Conservation (phyloP, 1,140 invertebrate genomes). For the Drosophila santomea region DNA sequence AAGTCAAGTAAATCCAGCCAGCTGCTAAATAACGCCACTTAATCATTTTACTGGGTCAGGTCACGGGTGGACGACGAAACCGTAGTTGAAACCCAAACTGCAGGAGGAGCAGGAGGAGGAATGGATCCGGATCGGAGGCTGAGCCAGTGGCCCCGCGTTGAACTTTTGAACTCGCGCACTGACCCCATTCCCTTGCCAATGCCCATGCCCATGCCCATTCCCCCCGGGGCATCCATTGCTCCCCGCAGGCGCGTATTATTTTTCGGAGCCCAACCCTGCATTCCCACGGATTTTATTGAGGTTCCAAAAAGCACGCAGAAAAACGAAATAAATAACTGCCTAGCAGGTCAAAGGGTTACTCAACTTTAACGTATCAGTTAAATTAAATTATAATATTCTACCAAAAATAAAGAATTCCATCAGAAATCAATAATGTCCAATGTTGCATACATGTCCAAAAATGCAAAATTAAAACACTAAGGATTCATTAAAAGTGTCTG, state of each 20-base stretch:
- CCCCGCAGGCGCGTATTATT: slow-evolving; percentile 56
- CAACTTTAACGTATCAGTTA: no score
- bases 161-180: slow-evolving; percentile 80
- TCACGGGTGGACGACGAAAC: slow-evolving; percentile 30
- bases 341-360: neutral
- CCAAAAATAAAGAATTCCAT: no score
- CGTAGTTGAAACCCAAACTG: neutral
- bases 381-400: no score
- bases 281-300: slow-evolving; percentile 72
- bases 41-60: slow-evolving; percentile 77
- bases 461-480: no score
- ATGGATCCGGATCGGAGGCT: neutral
- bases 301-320: neutral
- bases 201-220: neutral
- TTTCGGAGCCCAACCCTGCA: slow-evolving; percentile 41
- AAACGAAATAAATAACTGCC: neutral
- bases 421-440: no score
- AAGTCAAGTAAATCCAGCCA: slow-evolving; percentile 48
- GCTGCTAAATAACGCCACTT: slow-evolving; percentile 73
- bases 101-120: neutral
- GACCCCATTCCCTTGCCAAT: slow-evolving; percentile 53
- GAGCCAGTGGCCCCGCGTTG: slow-evolving; percentile 36
- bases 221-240: neutral
- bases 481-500: no score
- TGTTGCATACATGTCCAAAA: no score